Percentiles rank a stretch among this genome's conserved stretches.
Evolutionary conservation across 1,140 invertebrate species (phyloP).

Genomic region (Drosophila trapezifrons): DNA sequence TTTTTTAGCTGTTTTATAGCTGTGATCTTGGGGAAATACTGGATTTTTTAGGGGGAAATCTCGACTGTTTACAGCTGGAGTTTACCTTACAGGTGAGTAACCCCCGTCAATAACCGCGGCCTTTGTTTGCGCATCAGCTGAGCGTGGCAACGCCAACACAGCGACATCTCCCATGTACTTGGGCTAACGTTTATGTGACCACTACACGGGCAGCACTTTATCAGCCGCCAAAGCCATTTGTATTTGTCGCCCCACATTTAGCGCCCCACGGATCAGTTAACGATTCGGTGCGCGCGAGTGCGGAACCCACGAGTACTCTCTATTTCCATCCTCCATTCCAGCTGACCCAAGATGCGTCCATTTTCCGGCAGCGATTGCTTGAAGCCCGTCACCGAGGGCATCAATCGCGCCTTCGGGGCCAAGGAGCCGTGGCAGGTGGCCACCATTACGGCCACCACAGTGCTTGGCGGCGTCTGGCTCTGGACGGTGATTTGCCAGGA

Average conservation of each 20-base stretch:
- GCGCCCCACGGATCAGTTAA: constrained; percentile 51
- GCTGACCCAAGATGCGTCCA: constrained; percentile 59
- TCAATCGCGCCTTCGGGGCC: constrained; percentile 87
- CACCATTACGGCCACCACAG: constrained; percentile 88
- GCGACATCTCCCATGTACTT: constrained; percentile 9
- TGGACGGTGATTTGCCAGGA: constrained; percentile 89
- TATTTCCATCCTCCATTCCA: constrained; percentile 34
- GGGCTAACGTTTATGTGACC: constrained; percentile 8
- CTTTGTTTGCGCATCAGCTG: constrained; percentile 39
- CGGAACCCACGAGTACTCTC: constrained; percentile 12
- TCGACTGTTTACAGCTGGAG: constrained; percentile 12
- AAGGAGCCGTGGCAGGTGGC: constrained; percentile 91
- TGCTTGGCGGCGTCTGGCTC: constrained; percentile 88
- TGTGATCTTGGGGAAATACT: too few relatives aligned
- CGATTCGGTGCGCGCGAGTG: constrained; percentile 42
- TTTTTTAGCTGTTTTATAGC: too few relatives aligned
- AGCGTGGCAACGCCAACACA: constrained; percentile 14
- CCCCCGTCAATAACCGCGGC: constrained; percentile 9
- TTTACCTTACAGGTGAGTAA: constrained; percentile 33
- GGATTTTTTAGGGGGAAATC: too few relatives aligned
- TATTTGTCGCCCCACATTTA: constrained; percentile 36
- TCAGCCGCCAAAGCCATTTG: constrained; percentile 63
- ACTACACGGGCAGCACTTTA: constrained; percentile 44
- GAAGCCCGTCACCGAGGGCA: constrained; percentile 62
- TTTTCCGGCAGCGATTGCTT: constrained; percentile 65